Evolutionary conservation across 2,888 invertebrate species (phyloP), one percentile per base, ranked within the genome.

Genomic region (Phaonia tiefii): DNA sequence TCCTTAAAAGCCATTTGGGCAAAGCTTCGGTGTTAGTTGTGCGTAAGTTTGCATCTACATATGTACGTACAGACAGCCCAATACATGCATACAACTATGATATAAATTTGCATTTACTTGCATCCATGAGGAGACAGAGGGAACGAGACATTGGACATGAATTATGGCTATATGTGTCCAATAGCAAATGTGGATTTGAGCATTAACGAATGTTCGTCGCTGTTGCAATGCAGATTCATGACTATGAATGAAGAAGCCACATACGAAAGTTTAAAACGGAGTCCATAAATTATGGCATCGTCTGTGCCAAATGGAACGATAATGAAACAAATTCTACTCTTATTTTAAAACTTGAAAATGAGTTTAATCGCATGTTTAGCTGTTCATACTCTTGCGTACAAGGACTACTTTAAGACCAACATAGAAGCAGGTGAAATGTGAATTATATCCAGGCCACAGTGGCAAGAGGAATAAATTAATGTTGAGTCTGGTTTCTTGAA

Each of bases 101-200:
- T 31, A 75, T 75, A 46, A 72, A 75, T 72, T 69, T 72, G 71
- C 75, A 75, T 80, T 75, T 80, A 54, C 72, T 78, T 67, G 67
- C 46, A 56, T 42, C 56, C 58, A 70, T 39, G 54, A 46, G 31
- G 51, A 74, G 44, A n/a, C n/a, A n/a, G n/a, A n/a, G n/a, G n/a
- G n/a, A n/a, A n/a, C n/a, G n/a, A 60, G 39, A 51, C 37, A 56
- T 72, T 75, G 67, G 75, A 73, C 49, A 63, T 72, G 20, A 72
- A 63, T 39, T 56, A 42, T 60, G 72, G 72, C 65, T 31, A 22
- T 49, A 63, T n/a, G 37, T 73, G 54, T 65, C 31, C 22, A 25
- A 51, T 20, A 63, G 26, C 46, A 58, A 42, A 42, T 71, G 11
- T n/a, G 42, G 2, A 63, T 37, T 15, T 10, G 46, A 42, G 44